Percentiles rank a stretch among this genome's conserved stretches.
Evolutionary conservation across 2,888 invertebrate species (phyloP).

Genomic region (Lasioglossum morio): DNA sequence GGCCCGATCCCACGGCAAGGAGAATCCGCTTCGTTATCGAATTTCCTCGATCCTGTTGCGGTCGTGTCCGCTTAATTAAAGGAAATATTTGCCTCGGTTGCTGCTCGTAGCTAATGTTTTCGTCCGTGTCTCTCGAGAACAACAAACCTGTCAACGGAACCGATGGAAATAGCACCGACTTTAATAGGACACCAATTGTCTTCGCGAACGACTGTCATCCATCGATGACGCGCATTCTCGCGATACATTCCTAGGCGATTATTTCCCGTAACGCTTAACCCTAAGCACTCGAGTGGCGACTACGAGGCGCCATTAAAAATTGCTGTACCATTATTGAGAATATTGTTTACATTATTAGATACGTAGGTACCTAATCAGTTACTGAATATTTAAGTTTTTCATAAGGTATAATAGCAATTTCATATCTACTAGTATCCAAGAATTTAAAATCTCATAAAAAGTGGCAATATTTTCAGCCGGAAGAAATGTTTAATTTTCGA

Average conservation of each 20-base stretch:
- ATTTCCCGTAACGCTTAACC: constrained; percentile 21
- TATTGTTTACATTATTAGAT: too few relatives aligned
- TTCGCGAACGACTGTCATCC: background rate
- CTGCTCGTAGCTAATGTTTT: background rate
- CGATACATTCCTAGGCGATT: constrained; percentile 15
- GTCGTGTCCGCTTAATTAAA: constrained; percentile 37
- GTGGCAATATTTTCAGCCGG: too few relatives aligned
- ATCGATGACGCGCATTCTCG: background rate
- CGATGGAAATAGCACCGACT: background rate
- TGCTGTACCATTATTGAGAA: too few relatives aligned
- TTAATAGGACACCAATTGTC: background rate
- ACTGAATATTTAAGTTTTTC: too few relatives aligned
- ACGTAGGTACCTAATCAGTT: too few relatives aligned
- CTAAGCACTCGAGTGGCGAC: too few relatives aligned
- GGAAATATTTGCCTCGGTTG: constrained; percentile 49
- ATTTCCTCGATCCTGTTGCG: constrained; percentile 42
- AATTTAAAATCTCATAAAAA: too few relatives aligned
- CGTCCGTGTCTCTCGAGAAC: background rate
- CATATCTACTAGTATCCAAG: too few relatives aligned
- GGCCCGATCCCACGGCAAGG: background rate
- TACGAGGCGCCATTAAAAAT: too few relatives aligned
- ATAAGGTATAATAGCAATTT: too few relatives aligned
- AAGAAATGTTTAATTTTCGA: too few relatives aligned
- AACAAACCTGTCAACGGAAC: background rate
- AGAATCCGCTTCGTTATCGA: constrained; percentile 35